phyloP scores from a whole-genome alignment of 2,797 vertebrate genomes.

The Buphagus erythrorhynchus region DNA sequence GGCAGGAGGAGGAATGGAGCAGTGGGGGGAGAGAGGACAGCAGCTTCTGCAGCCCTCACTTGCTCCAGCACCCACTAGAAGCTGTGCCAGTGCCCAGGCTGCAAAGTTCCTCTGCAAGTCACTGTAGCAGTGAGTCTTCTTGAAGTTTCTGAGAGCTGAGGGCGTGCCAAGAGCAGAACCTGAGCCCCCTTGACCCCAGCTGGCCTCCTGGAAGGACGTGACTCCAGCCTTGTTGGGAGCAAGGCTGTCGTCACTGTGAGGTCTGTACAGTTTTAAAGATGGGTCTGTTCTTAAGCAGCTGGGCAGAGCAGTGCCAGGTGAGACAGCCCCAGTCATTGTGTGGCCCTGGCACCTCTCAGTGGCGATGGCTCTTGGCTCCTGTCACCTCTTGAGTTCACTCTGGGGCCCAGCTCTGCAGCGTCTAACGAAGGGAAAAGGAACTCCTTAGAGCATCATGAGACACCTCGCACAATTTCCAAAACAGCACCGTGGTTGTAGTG shows the following conservation, averaged over 20 bases:
- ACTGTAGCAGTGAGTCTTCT: neutral
- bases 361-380: neutral
- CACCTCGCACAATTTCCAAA: neutral
- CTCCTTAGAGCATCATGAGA: neutral
- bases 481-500: slow-evolving; percentile 17
- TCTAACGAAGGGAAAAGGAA: neutral
- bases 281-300: neutral
- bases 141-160: neutral
- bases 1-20: neutral
- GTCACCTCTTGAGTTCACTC: neutral
- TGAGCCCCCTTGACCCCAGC: neutral
- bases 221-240: neutral
- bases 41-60: neutral
- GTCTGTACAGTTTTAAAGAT: fast-evolving
- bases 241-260: neutral
- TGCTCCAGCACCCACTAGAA: fast-evolving
- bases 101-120: neutral
- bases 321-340: fast-evolving
- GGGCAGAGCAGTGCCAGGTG: neutral
- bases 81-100: fast-evolving
- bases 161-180: neutral
- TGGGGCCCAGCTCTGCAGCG: neutral
- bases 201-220: neutral
- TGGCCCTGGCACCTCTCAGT: neutral
- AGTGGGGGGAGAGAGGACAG: neutral